Evolutionary conservation across 2,888 invertebrate genomes (phyloP), one percentile per base, ranked within the genome.

Genomic region (Drosophila hamatofila): DNA sequence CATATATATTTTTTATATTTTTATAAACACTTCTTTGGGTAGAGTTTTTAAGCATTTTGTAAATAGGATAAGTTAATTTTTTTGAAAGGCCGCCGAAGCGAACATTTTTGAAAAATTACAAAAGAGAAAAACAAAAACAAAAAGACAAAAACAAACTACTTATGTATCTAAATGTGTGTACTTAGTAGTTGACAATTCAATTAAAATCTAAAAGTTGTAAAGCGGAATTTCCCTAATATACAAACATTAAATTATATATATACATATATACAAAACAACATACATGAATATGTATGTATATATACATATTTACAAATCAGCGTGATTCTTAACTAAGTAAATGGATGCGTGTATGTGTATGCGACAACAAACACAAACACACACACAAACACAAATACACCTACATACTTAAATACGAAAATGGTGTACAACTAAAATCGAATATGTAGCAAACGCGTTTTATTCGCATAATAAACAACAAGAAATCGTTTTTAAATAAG

Each of bases 51-150:
- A 49, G 41, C 18, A 70, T 74, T 83, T 76, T 84, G 83, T 88
- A 88, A 63, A 83, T 88, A 88, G 81, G 49, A 60, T 87, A 87
- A 83, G 78, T 70, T 78, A 42, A 42, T 61, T 83, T 84, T 72
- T 71, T 75, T 46, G 5, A 69, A 63, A 55, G 18, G 48, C 68
- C 77, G 78, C 72, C 74, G 72, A 69, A 63, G 14, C 51, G 55
- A 82, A 66, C 54, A 44, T 59, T 78, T 80, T 80, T 25, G 27
- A 51, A 57, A 33, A 41, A 51, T 11, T 33, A 49, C 30, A 49
- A 49, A 30, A 30, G 12, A 6, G 14, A 6, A 9, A 46, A 16
- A 18, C 16, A 46, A 11, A 48, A n/a, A n/a, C n/a, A n/a, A n/a
- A n/a, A n/a, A n/a, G n/a, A n/a, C n/a, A n/a, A n/a, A n/a, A n/a